phyloP scores from a whole-genome alignment of 2,888 invertebrate genomes.

The Latrodectus hesperus region DNA sequence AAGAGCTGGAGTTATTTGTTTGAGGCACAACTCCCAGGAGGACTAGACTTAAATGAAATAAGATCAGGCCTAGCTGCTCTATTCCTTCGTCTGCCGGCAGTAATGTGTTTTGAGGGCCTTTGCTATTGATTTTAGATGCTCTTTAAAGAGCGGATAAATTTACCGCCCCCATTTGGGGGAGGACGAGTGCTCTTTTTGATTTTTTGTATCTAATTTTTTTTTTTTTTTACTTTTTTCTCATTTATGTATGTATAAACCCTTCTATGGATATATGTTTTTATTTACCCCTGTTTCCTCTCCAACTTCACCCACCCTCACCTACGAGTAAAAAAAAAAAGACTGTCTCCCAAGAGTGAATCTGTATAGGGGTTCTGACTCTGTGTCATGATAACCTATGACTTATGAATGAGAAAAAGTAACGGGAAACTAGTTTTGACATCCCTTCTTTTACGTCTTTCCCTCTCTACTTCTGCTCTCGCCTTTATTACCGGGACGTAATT shows the following conservation, averaged over 20 bases:
- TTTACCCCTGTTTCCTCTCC: conserved; percentile 14
- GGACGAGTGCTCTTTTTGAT: too few relatives aligned
- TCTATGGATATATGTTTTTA: conserved; percentile 44
- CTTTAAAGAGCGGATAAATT: conserved; percentile 67
- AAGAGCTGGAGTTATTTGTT: conserved; percentile 45
- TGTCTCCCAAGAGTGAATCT: conserved; percentile 14
- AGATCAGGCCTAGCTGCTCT: conserved; percentile 52
- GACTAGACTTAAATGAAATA: conserved; percentile 63
- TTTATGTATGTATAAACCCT: conserved; percentile 18
- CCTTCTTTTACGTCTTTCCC: conserved; percentile 44
- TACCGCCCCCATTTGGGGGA: conserved; percentile 60
- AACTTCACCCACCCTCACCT: too few relatives aligned
- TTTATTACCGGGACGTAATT: conserved; percentile 32
- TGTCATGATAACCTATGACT: conserved; percentile 66
- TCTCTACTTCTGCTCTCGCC: conserved; percentile 6
- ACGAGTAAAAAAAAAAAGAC: too few relatives aligned
- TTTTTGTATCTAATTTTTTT: conserved; percentile 3
- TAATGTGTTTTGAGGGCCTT: conserved; percentile 66
- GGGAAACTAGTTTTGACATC: conserved; percentile 57
- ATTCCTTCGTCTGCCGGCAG: conserved; percentile 32
- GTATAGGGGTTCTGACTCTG: conserved; percentile 10
- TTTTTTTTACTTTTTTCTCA: conserved; percentile 26
- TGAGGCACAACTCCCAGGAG: conserved; percentile 50
- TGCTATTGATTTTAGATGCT: conserved; percentile 67
- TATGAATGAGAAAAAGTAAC: conserved; percentile 36